Evolutionary conservation across 37 sponge, comb jelly and placozoan genomes (phyloP).

Genomic region (Dysidea cf. avara): DNA sequence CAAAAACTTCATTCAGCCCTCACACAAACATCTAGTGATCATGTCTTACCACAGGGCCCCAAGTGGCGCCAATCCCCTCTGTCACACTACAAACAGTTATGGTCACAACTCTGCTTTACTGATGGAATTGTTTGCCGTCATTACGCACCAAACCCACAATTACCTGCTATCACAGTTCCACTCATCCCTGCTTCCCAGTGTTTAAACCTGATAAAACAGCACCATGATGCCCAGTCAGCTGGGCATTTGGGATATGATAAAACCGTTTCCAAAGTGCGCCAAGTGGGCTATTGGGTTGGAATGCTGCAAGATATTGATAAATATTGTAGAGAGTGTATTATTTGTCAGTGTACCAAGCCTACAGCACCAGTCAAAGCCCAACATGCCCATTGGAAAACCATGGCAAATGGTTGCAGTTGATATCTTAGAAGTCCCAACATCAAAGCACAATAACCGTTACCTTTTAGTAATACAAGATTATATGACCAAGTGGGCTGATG

Average conservation of each 20-base stretch:
- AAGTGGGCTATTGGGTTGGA: slow-evolving; percentile 15
- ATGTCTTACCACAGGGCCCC: no score
- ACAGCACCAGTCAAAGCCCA: not conserved
- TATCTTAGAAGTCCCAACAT: slow-evolving; percentile 8
- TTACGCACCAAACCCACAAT: not conserved
- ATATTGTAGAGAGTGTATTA: slow-evolving; percentile 7
- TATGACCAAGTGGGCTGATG: no score
- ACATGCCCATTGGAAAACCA: slow-evolving; percentile 2
- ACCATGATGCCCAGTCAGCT: not conserved
- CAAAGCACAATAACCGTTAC: not conserved
- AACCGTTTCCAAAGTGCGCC: not conserved
- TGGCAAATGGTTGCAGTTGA: slow-evolving; percentile 28
- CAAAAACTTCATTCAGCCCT: no score
- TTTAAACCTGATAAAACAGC: not conserved
- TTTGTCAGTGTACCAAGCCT: not conserved
- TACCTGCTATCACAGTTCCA: not conserved
- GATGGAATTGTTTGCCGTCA: no score
- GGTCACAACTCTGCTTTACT: no score
- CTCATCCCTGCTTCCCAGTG: not conserved
- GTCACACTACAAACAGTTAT: no score
- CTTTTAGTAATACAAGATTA: not conserved
- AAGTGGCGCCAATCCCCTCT: not conserved
- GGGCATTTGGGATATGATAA: slow-evolving; percentile 1
- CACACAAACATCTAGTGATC: no score
- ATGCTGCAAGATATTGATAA: slow-evolving; percentile 11